Conservation (phyloP, 2,113 vertebrate species). For the Tupaia chinensis region DNA sequence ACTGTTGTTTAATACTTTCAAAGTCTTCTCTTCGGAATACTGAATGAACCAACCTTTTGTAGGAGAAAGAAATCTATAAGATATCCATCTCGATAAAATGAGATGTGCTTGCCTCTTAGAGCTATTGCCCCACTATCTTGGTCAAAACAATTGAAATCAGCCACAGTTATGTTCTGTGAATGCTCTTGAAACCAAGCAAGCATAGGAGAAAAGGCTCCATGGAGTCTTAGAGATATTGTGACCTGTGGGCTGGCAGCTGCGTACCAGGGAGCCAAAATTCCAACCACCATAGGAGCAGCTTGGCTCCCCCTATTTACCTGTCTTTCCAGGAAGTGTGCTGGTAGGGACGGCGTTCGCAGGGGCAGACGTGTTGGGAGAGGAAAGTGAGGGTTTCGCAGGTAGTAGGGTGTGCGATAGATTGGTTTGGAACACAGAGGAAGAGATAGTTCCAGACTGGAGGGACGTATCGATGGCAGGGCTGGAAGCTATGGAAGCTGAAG, state of each 20-base stretch:
- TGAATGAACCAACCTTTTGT: neutral
- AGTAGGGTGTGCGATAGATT: constrained; percentile 57
- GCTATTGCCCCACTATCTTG: neutral
- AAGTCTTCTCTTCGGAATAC: neutral
- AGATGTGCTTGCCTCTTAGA: neutral
- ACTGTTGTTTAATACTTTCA: constrained; percentile 15
- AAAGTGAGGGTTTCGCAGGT: constrained; percentile 35
- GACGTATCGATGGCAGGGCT: neutral
- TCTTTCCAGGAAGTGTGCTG: constrained; percentile 52
- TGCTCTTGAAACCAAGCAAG: neutral
- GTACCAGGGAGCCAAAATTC: neutral
- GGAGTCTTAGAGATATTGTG: neutral
- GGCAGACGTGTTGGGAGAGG: constrained; percentile 43
- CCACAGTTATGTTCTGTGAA: neutral
- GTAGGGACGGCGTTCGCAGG: constrained; percentile 48
- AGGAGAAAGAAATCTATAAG: constrained; percentile 36
- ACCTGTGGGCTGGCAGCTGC: neutral
- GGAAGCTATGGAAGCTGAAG: constrained; percentile 45
- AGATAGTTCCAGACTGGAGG: constrained; percentile 68
- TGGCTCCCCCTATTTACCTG: constrained; percentile 83
- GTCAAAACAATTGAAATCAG: neutral
- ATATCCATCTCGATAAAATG: neutral
- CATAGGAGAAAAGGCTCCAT: neutral
- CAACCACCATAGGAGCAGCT: neutral
- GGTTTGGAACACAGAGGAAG: constrained; percentile 58